A percentile compares a stretch with the other conserved stretches of the same genome.
Conservation (phyloP, 2,113 vertebrate species). For the Prinia subflava region DNA sequence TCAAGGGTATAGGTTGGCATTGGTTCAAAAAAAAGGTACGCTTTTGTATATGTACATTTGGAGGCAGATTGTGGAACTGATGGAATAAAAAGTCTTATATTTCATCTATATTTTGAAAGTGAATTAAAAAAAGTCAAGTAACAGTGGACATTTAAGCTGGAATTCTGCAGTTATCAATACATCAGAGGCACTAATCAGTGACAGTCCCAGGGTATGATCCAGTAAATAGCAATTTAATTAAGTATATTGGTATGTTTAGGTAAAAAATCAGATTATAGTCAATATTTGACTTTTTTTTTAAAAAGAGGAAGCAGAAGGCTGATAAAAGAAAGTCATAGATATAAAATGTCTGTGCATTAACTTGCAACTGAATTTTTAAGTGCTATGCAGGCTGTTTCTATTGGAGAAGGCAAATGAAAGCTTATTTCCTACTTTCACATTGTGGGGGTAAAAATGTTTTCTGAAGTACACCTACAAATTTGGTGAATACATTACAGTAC, state of each 20-base stretch:
- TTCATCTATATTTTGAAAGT: neutral
- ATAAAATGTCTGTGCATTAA: neutral
- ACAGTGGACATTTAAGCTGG: neutral
- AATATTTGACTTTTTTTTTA: neutral
- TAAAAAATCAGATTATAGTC: neutral
- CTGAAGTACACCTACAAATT: neutral
- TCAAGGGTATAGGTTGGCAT: neutral
- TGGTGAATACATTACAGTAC: neutral
- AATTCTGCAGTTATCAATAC: neutral
- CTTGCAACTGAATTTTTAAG: conserved; percentile 21
- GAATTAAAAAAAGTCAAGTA: neutral
- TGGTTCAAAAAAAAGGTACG: neutral
- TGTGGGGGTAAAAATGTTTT: neutral
- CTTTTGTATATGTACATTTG: neutral
- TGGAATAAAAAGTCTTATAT: neutral
- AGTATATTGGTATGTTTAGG: neutral
- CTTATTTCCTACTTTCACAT: conserved; percentile 34
- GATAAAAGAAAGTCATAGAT: neutral
- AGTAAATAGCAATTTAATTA: conserved; percentile 35
- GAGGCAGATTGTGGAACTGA: neutral
- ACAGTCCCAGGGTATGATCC: neutral
- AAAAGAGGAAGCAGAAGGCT: neutral
- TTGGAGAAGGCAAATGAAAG: neutral
- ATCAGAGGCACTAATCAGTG: neutral
- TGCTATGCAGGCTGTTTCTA: neutral